These are phyloP conservation scores for Alaudala cheleensis DNA, from an alignment of 2,113 vertebrate genomes.

Conservation along the genomic window DNA sequence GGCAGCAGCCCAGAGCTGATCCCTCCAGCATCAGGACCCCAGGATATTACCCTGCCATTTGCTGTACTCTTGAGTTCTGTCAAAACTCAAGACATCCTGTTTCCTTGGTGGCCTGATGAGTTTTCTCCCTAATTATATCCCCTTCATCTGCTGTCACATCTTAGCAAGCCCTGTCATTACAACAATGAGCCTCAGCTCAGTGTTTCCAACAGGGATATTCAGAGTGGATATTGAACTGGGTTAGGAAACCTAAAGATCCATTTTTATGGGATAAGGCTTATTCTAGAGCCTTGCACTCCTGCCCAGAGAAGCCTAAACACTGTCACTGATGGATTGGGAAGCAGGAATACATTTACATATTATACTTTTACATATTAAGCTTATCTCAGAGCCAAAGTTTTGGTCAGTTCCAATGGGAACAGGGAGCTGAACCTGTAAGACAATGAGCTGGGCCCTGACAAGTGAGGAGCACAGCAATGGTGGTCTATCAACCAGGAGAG, in stretches of 20 bases:
- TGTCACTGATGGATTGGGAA: not conserved
- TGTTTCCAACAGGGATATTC: not conserved
- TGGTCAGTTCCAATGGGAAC: not conserved
- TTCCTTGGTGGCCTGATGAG: not conserved
- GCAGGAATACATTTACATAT: not conserved
- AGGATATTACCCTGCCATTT: not conserved
- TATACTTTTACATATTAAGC: not conserved
- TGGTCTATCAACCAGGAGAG: not conserved
- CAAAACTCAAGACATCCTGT: not conserved
- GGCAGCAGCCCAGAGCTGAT: not conserved
- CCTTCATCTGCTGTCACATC: not conserved
- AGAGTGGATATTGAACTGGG: not conserved
- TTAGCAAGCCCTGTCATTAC: not conserved
- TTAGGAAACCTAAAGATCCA: not conserved
- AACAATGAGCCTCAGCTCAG: not conserved
- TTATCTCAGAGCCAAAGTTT: not conserved
- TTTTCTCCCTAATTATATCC: not conserved
- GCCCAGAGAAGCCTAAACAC: not conserved
- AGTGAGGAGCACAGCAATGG: rapidly evolving
- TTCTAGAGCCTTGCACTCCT: not conserved
- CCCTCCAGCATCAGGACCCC: not conserved
- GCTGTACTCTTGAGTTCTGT: too few species aligned
- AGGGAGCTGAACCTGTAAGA: not conserved
- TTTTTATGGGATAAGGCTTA: not conserved
- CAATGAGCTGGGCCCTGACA: not conserved